A percentile compares a stretch with the other conserved stretches of the same genome.
phyloP scores from a whole-genome alignment of 2,113 vertebrate species.

The Epinephelus lanceolatus region DNA sequence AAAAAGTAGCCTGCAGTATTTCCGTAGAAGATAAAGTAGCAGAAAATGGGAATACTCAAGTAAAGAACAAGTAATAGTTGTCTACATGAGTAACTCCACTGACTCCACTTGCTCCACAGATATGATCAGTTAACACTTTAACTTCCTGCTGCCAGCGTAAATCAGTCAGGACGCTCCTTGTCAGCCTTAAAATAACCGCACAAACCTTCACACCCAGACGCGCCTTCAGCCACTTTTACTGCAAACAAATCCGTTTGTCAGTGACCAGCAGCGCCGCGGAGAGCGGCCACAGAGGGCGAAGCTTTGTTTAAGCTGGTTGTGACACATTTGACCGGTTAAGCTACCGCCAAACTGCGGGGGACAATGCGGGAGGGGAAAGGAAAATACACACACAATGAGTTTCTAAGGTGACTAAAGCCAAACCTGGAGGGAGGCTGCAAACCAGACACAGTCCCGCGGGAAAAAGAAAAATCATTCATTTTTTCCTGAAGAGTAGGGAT shows the following conservation, averaged over 20 bases:
- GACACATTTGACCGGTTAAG: conserved; percentile 73
- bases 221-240: conserved; percentile 30
- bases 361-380: conserved; percentile 48
- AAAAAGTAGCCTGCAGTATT: not conserved
- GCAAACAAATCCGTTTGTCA: conserved; percentile 49
- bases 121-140: conserved; percentile 9
- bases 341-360: conserved; percentile 71
- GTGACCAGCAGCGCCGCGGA: conserved; percentile 22
- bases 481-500: not conserved
- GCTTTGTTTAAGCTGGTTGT: conserved; percentile 51
- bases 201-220: conserved; percentile 6
- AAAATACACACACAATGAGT: conserved; percentile 65
- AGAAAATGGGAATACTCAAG: too few species aligned
- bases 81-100: not conserved
- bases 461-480: not conserved
- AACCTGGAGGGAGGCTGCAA: conserved; percentile 45
- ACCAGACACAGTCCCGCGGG: conserved; percentile 43
- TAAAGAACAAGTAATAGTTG: too few species aligned
- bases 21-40: not conserved
- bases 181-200: not conserved
- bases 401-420: conserved; percentile 71
- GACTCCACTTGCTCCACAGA: not conserved
- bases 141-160: conserved; percentile 43
- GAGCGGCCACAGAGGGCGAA: not conserved
- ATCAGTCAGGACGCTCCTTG: conserved; percentile 14